Conservation (phyloP, 2,797 vertebrate genomes). For the Rousettus madagascariensis region DNA sequence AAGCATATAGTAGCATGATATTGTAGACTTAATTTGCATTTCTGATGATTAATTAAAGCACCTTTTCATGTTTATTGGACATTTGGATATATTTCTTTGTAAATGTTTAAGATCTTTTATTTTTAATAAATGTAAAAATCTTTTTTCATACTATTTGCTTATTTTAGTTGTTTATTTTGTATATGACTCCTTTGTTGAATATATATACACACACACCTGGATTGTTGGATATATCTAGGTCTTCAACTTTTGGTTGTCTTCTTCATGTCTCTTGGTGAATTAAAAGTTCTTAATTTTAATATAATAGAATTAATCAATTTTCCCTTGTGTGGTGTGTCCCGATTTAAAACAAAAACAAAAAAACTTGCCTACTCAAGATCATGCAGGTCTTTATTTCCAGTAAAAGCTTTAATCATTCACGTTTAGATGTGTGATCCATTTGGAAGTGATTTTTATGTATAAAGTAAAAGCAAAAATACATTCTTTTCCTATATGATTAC, state of each 20-base stretch:
- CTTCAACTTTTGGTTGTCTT: background rate
- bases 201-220: background rate
- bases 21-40: background rate
- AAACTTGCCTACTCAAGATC: background rate
- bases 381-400: background rate
- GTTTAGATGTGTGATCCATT: background rate
- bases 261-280: background rate
- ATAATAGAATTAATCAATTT: background rate
- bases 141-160: background rate
- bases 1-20: background rate
- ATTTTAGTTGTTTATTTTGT: background rate
- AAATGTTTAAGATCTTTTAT: background rate
- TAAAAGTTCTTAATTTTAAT: constrained; percentile 20
- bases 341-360: background rate
- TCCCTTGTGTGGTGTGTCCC: background rate
- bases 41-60: background rate
- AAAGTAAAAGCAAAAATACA: background rate
- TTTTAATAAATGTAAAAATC: background rate
- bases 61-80: background rate
- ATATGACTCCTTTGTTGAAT: background rate
- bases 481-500: background rate
- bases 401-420: background rate
- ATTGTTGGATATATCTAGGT: background rate
- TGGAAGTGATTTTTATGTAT: background rate
- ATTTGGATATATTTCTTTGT: background rate